phyloP scores from a whole-genome alignment of 2,888 invertebrate genomes.

The Suillia variegata region DNA sequence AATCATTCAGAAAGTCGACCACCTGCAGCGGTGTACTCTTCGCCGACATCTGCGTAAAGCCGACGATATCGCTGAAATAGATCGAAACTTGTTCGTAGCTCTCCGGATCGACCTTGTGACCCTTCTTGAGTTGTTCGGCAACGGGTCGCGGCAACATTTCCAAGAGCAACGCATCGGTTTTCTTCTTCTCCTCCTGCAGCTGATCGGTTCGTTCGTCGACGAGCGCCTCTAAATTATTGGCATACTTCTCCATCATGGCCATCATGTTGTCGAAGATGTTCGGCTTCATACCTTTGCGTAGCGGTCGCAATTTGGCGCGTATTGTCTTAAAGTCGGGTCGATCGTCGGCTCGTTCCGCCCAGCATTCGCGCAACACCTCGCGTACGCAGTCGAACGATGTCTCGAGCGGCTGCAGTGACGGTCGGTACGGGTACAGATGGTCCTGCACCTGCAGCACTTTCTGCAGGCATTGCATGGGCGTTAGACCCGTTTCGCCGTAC shows the following conservation, averaged over 20 bases:
- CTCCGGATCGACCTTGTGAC: conserved; percentile 87
- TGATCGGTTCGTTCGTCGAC: conserved; percentile 94
- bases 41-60: conserved; percentile 90
- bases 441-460: conserved; percentile 59
- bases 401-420: conserved; percentile 77
- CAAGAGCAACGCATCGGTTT: conserved; percentile 86
- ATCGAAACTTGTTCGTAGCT: conserved; percentile 86
- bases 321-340: conserved; percentile 87
- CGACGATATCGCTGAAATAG: conserved; percentile 94
- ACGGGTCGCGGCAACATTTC: conserved; percentile 89
- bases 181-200: conserved; percentile 93
- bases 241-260: conserved; percentile 97
- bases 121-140: conserved; percentile 90
- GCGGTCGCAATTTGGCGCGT: conserved; percentile 76
- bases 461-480: conserved; percentile 67
- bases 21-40: conserved; percentile 90
- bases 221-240: conserved; percentile 89
- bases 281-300: conserved; percentile 90
- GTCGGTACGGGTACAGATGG: conserved; percentile 60
- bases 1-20: conserved; percentile 89
- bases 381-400: conserved; percentile 85
- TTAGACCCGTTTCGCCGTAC: conserved; percentile 74
- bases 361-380: conserved; percentile 85
- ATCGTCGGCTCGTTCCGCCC: conserved; percentile 78
- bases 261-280: conserved; percentile 99